Conservation (phyloP, 1,140 invertebrate species). For the Caenorhabditis tropicalis region DNA sequence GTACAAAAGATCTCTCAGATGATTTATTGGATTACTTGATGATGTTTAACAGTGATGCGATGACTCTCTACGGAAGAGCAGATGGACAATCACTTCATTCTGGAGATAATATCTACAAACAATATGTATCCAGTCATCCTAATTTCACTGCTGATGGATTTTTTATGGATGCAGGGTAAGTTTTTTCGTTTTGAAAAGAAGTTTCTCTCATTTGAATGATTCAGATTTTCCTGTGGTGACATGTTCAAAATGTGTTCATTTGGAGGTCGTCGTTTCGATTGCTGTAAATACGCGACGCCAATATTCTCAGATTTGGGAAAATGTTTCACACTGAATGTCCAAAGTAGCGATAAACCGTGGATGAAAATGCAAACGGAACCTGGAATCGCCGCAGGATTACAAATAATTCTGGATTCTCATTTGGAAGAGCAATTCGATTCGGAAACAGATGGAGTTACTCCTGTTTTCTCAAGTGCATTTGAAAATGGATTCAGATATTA, state of each 20-base stretch:
- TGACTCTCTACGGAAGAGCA: constrained; percentile 51
- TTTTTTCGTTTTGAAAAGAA: not conserved
- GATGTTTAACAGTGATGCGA: constrained; percentile 57
- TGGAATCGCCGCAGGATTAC: constrained; percentile 62
- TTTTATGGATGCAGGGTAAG: constrained; percentile 62
- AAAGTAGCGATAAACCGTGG: constrained; percentile 56
- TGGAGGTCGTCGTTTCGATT: constrained; percentile 64
- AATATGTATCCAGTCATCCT: constrained; percentile 55
- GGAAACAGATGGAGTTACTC: constrained; percentile 1
- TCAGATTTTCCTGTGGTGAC: constrained; percentile 60
- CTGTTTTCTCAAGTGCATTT: constrained; percentile 62
- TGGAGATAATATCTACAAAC: constrained; percentile 54
- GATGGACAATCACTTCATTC: constrained; percentile 41
- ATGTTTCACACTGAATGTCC: constrained; percentile 58
- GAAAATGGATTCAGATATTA: constrained; percentile 67
- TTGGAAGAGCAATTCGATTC: constrained; percentile 64
- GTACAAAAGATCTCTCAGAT: constrained; percentile 58
- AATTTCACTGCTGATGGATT: constrained; percentile 67
- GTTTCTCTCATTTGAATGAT: not conserved
- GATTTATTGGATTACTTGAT: constrained; percentile 63
- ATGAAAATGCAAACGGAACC: constrained; percentile 62
- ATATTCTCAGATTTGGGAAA: constrained; percentile 67
- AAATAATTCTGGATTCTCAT: constrained; percentile 69
- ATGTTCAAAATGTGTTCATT: constrained; percentile 65
- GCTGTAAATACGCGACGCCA: constrained; percentile 63